A percentile compares a stretch with the other conserved stretches of the same genome.
These are phyloP conservation scores for Pterostichus madidus DNA, from an alignment of 2,888 invertebrate species.

Conservation along the genomic window DNA sequence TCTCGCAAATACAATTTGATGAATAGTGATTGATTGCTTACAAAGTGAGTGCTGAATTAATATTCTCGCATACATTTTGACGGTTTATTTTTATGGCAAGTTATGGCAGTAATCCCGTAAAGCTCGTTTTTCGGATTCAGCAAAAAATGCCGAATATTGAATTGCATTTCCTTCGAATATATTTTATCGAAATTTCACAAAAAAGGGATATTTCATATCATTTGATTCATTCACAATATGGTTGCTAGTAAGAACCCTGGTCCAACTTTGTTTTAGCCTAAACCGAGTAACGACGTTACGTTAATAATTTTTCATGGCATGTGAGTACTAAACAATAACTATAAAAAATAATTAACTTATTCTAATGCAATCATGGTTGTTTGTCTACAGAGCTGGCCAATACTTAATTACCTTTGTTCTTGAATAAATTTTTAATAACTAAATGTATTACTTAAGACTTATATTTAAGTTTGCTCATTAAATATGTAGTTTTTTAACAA, in stretches of 20 bases:
- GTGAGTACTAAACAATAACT: too few species aligned
- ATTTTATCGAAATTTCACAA: constrained; percentile 4
- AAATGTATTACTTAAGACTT: too few species aligned
- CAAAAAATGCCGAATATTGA: constrained; percentile 14
- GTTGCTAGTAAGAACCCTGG: not conserved
- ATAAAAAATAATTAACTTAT: too few species aligned
- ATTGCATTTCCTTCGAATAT: constrained; percentile 23
- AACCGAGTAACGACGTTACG: not conserved
- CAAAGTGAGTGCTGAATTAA: constrained; percentile 64
- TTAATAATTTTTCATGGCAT: too few species aligned
- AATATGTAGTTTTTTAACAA: too few species aligned
- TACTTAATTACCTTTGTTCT: too few species aligned
- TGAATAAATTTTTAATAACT: too few species aligned
- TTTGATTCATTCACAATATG: not conserved
- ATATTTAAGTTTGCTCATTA: too few species aligned
- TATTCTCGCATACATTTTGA: constrained; percentile 55
- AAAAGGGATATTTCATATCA: not conserved
- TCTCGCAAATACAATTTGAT: constrained; percentile 65
- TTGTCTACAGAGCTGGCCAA: too few species aligned
- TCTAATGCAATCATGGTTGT: too few species aligned
- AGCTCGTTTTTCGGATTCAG: constrained; percentile 34
- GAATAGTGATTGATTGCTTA: constrained; percentile 65
- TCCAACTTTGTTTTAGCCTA: not conserved
- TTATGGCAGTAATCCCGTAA: constrained; percentile 47
- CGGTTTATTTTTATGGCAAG: constrained; percentile 42